Evolutionary conservation across 2,888 invertebrate species (phyloP).

Genomic region (Caenorhabditis sp.): DNA sequence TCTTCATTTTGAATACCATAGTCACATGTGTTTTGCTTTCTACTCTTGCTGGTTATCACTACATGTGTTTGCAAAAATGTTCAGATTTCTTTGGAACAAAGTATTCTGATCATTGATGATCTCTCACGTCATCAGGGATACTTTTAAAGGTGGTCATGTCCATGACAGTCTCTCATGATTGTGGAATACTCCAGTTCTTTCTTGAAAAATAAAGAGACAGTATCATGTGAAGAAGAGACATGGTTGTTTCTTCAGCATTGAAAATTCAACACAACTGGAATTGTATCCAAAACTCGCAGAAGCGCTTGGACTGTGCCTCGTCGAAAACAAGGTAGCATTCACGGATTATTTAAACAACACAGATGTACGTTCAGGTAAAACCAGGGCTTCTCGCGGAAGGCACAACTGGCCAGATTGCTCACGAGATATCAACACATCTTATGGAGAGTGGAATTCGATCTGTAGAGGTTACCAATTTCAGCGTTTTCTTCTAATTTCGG

Average conservation of each 20-base stretch:
- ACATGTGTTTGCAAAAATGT: conserved; percentile 32
- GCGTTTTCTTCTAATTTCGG: neutral
- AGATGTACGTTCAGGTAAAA: conserved; percentile 62
- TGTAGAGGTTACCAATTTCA: conserved; percentile 10
- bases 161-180: conserved; percentile 35
- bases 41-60: conserved; percentile 11
- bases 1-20: conserved; percentile 17
- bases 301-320: conserved; percentile 59
- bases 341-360: too few species aligned
- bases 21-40: conserved; percentile 38
- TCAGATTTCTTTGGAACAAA: conserved; percentile 32
- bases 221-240: too few species aligned
- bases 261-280: conserved; percentile 39
- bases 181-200: too few species aligned
- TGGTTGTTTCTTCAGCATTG: conserved; percentile 36
- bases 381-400: conserved; percentile 80
- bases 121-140: conserved; percentile 25
- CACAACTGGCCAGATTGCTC: conserved; percentile 79
- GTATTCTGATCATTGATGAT: conserved; percentile 29
- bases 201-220: neutral
- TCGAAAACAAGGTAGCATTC: conserved; percentile 51
- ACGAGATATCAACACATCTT: conserved; percentile 78
- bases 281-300: conserved; percentile 51
- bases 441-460: conserved; percentile 71
- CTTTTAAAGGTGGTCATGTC: conserved; percentile 40